phyloP scores from a whole-genome alignment of 1,140 invertebrate genomes.

The Scaptomyza hsui region DNA sequence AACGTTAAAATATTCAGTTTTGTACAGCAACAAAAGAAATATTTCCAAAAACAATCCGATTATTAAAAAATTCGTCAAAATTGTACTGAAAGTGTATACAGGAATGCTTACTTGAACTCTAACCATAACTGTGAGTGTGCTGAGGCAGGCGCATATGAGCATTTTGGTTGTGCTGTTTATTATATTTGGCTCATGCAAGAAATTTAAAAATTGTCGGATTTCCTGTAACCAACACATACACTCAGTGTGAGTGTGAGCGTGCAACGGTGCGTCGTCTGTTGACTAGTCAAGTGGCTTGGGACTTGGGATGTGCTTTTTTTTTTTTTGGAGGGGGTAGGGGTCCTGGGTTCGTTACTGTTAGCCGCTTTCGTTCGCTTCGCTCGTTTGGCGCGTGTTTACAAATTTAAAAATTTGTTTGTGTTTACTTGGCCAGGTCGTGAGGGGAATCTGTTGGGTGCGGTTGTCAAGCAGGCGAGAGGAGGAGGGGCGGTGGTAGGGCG shows the following conservation, averaged over 20 bases:
- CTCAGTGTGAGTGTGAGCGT: constrained; percentile 45
- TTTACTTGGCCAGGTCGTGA: constrained; percentile 55
- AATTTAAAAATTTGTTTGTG: constrained; percentile 81
- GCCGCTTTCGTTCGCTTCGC: constrained; percentile 30
- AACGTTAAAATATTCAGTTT: too few relatives aligned
- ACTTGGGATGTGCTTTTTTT: constrained; percentile 23
- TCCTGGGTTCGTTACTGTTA: constrained; percentile 67
- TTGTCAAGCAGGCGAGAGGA: background rate
- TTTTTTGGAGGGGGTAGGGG: constrained; percentile 18
- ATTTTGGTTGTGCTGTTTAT: constrained; percentile 41
- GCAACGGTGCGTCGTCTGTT: constrained; percentile 44
- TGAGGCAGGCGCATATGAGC: background rate
- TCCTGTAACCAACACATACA: constrained; percentile 57
- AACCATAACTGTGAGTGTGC: constrained; percentile 2
- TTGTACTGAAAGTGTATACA: background rate
- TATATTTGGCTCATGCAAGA: constrained; percentile 67
- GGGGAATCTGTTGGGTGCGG: background rate
- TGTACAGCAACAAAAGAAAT: too few relatives aligned
- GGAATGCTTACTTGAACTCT: constrained; percentile 10
- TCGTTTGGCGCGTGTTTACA: constrained; percentile 75
- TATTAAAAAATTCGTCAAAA: constrained; percentile 1
- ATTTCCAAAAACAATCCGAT: too few relatives aligned
- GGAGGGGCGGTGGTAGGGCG: too few relatives aligned
- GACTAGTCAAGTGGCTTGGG: constrained; percentile 61
- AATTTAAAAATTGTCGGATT: constrained; percentile 76